Conservation (phyloP, 92 coral and sea anemone genomes). For the Zoanthus solanderi region DNA sequence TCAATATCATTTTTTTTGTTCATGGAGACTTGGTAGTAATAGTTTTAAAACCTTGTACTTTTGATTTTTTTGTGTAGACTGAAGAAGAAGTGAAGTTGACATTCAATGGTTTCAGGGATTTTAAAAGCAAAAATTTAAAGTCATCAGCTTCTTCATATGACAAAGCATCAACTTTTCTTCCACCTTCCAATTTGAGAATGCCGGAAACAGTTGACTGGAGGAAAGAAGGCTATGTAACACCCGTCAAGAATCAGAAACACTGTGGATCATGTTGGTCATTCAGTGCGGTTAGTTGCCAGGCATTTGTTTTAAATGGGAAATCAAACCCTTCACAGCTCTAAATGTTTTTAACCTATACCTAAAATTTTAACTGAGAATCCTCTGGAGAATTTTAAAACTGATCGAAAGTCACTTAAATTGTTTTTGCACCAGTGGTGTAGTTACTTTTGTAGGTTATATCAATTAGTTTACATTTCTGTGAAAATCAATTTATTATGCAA, state of each 20-base stretch:
- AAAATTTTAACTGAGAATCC: too few species aligned
- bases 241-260: conserved; percentile 89
- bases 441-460: too few species aligned
- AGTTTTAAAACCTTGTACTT: neutral
- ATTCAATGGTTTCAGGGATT: conserved; percentile 71
- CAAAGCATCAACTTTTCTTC: conserved; percentile 75
- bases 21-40: too few species aligned
- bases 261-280: conserved; percentile 98
- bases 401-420: too few species aligned
- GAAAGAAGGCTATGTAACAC: conserved; percentile 90
- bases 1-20: too few species aligned
- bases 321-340: neutral
- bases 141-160: conserved; percentile 11
- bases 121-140: conserved; percentile 33
- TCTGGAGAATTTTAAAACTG: too few species aligned
- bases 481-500: too few species aligned
- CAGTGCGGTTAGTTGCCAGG: conserved; percentile 78
- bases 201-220: conserved; percentile 87
- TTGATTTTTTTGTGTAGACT: conserved; percentile 57
- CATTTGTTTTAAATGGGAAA: too few species aligned
- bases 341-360: neutral
- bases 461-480: too few species aligned
- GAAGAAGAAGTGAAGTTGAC: conserved; percentile 70
- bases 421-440: too few species aligned
- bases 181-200: conserved; percentile 75